These are phyloP conservation scores for Tribolium madens DNA, from an alignment of 1,140 invertebrate genomes.

Conservation along the genomic window DNA sequence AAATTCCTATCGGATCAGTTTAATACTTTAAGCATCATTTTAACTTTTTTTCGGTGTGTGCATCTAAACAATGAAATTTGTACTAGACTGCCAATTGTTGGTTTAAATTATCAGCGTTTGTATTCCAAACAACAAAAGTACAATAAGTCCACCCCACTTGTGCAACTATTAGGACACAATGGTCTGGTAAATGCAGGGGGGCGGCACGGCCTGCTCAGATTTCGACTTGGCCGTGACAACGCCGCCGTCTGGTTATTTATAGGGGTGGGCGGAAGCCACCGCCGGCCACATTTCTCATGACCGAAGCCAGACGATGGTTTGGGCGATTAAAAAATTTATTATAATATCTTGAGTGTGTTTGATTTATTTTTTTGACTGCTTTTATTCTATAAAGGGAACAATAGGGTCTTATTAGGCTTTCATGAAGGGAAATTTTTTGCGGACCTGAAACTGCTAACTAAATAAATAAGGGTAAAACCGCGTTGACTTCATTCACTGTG, in stretches of 20 bases:
- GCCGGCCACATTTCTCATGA: slow-evolving; percentile 15
- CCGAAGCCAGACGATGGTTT: background rate
- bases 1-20: slow-evolving; percentile 26
- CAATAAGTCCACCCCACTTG: slow-evolving; percentile 42
- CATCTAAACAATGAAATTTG: slow-evolving; percentile 12
- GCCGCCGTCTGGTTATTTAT: slow-evolving; percentile 43
- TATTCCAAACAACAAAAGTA: slow-evolving; percentile 16
- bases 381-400: slow-evolving; percentile 2
- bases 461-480: slow-evolving; percentile 15
- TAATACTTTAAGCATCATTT: slow-evolving; percentile 25
- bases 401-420: slow-evolving; percentile 21
- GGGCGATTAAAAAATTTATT: slow-evolving; percentile 8
- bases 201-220: slow-evolving; percentile 35
- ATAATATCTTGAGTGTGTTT: slow-evolving; percentile 26
- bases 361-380: slow-evolving; percentile 5
- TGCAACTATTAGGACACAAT: slow-evolving; percentile 46
- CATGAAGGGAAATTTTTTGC: slow-evolving; percentile 14
- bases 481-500: slow-evolving; percentile 12
- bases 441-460: slow-evolving; percentile 11
- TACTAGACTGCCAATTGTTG: slow-evolving; percentile 1
- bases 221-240: slow-evolving; percentile 46
- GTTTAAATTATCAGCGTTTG: background rate
- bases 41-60: background rate
- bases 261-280: slow-evolving; percentile 25
- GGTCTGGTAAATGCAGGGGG: slow-evolving; percentile 36